Evolutionary conservation across 2,797 vertebrate genomes (phyloP), one percentile per base, ranked within the genome.

Genomic region (Enteromius thamalakanensis): DNA sequence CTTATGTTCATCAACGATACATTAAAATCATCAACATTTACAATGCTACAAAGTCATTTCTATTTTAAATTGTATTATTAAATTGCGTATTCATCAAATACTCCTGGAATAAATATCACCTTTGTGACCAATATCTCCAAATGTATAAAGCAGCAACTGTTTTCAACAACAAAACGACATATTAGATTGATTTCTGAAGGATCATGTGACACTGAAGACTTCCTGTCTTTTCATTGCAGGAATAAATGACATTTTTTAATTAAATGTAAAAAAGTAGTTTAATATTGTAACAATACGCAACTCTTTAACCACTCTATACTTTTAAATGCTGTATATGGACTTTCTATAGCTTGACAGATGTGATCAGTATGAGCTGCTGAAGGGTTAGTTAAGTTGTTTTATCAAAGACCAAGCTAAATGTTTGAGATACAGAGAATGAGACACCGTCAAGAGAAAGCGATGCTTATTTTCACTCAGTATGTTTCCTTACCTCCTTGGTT

Each of bases 381-480:
- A 21, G 32, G 32, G 32, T 37, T 15, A 26, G 53, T 74, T 21
- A 64, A 32, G 58, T 21, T 69, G 21, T 4, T 42, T 79, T 42
- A 14, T 53, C 2, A 58, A 19, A 55, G 45, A 53, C 15, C 0
- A 23, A 10, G 7, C 4, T 29, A 29, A 29, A 26, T 19, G 29
- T 37, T 23, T 51, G 75, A 81, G 64, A 53, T 11, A 17, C 15
- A 71, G 53, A 85, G 80, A 51, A 11, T 8, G 72, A 42, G 58
- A 77, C 12, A 32, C 26, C 40, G 1, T 19, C 7, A 45, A 82
- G 49, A 67, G 79, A 80, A 23, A 17, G 65, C 70, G 65, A 80
- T 70, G 78, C 6, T 60, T 53, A 67, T 69, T 78, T 49, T 67
- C 69, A 76, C 21, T 71, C 60, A 15, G 62, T 76, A 64, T 64